Conservation (phyloP, 2,113 vertebrate genomes). For the Gymnogyps californianus region DNA sequence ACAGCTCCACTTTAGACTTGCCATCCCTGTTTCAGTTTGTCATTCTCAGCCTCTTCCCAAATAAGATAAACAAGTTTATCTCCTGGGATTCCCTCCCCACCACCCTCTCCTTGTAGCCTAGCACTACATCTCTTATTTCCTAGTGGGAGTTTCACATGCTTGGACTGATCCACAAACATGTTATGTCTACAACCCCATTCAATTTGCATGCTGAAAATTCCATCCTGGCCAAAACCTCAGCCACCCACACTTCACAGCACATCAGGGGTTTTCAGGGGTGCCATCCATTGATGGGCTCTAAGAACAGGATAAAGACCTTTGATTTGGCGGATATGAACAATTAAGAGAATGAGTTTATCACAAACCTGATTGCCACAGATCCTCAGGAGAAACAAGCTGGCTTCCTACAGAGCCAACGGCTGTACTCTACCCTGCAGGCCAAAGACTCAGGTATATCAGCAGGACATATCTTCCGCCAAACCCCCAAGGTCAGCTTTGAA, state of each 20-base stretch:
- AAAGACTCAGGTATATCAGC: neutral
- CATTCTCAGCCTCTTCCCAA: neutral
- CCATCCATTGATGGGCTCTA: fast-evolving
- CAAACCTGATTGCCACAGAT: neutral
- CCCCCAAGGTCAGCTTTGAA: neutral
- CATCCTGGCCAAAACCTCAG: neutral
- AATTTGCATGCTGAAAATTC: neutral
- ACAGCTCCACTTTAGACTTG: neutral
- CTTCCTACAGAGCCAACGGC: neutral
- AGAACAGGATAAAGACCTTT: neutral
- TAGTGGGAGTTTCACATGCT: neutral
- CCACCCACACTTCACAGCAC: neutral
- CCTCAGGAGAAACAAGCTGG: neutral
- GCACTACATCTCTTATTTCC: neutral
- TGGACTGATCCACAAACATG: neutral
- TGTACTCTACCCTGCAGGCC: too few species aligned
- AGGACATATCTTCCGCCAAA: neutral
- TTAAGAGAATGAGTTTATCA: neutral
- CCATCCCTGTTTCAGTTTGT: neutral
- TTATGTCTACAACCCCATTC: neutral
- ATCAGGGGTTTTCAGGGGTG: neutral
- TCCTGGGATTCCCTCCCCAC: neutral
- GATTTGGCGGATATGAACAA: neutral
- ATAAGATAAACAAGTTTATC: neutral
- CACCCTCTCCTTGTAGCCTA: neutral